These are phyloP conservation scores for Eulemur macaco DNA, from an alignment of 2,113 vertebrate species.

Conservation along the genomic window DNA sequence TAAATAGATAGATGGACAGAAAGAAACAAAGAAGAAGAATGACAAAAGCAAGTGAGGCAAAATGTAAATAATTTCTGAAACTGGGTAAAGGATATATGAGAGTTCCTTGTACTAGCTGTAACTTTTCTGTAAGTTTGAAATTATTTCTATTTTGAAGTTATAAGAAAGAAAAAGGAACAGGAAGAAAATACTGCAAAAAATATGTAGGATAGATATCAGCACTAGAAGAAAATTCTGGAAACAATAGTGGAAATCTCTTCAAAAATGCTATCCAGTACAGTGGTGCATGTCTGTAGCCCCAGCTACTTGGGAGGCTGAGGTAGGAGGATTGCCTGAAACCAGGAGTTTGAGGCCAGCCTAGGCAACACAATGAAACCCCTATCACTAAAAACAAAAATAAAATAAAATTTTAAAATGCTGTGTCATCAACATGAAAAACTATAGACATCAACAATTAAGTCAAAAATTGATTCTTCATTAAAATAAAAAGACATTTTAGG, in stretches of 20 bases:
- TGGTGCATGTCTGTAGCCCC: too few species aligned
- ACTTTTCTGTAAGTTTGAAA: neutral
- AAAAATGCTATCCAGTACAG: too few species aligned
- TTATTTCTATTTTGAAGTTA: neutral
- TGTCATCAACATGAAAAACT: neutral
- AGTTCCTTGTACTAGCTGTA: neutral
- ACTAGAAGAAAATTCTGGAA: neutral
- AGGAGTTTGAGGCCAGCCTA: too few species aligned
- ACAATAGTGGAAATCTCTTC: neutral
- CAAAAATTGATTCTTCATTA: neutral
- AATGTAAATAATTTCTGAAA: neutral
- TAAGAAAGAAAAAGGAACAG: neutral
- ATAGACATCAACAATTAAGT: neutral
- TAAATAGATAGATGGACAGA: neutral
- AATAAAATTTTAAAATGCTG: neutral
- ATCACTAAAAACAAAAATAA: too few species aligned
- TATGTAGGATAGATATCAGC: neutral
- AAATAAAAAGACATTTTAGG: constrained; percentile 11
- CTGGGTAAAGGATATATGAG: neutral
- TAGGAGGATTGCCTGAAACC: too few species aligned
- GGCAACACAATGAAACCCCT: too few species aligned
- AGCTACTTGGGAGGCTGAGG: neutral
- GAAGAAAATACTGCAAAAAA: neutral
- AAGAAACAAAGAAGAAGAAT: neutral
- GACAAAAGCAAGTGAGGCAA: neutral